Base-by-base conservation (phyloP, 1,140 invertebrate genomes). In the Alviniconcha marisindica region DNA sequence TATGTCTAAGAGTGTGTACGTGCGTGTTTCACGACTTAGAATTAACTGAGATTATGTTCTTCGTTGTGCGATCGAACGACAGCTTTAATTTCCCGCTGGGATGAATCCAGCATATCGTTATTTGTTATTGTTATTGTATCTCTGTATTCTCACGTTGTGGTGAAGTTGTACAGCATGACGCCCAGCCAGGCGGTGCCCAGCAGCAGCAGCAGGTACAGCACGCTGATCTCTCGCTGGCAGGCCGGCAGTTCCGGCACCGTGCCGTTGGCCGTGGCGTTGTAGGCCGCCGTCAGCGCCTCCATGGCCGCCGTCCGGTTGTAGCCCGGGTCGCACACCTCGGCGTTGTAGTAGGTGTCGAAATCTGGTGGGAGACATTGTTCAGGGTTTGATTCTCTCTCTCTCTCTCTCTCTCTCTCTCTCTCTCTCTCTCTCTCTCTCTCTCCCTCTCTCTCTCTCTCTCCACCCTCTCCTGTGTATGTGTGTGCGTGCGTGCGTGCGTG, bases 101-200 rank as follows among this genome's bases (percentile, higher is more conserved):
- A n/a, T n/a, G n/a, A n/a, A n/a, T n/a, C n/a, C n/a, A n/a, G n/a
- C n/a, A n/a, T n/a, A n/a, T n/a, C n/a, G n/a, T n/a, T n/a, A n/a
- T n/a, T n/a, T n/a, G n/a, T n/a, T n/a, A n/a, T n/a, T n/a, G n/a
- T n/a, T n/a, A n/a, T n/a, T n/a, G n/a, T n/a, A n/a, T n/a, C n/a
- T n/a, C n/a, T n/a, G n/a, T n/a, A 48, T 48, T 10, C 91, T 88
- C 89, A 94, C 93, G 95, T 96, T 89, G 95, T 95, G 84, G 95
- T 95, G 90, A 96, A 96, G 88, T 95, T 95, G 91, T 95, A 96
- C 28, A 96, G 90, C 42, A 94, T 95, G 2, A 95, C 94, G 31
- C 95, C 95, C 0, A 96, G 88, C 95, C 95, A 96, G 4, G 95
- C 91, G 7, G 95, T 96, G 54, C 95, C 95, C 48, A 95, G 92